Conservation (phyloP, 2,113 vertebrate genomes). For the Rhynchopsitta pachyrhyncha region DNA sequence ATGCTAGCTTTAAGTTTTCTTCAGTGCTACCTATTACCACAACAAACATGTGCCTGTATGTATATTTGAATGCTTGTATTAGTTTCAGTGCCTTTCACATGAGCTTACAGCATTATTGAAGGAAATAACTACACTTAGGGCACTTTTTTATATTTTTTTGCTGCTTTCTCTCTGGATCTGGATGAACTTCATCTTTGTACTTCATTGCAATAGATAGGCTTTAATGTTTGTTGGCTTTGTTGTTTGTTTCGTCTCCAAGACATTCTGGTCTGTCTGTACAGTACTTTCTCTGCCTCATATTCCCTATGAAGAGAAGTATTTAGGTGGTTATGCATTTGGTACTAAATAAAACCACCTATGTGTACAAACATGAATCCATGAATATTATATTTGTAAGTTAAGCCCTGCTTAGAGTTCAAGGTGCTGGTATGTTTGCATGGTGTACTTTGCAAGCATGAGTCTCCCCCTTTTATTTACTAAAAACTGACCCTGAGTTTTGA, state of each 20-base stretch:
- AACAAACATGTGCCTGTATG: not conserved
- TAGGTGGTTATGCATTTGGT: not conserved
- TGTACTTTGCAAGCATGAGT: not conserved
- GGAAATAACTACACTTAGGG: not conserved
- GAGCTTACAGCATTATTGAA: not conserved
- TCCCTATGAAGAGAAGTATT: not conserved
- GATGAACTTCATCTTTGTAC: not conserved
- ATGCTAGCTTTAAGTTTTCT: not conserved
- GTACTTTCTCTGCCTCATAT: not conserved
- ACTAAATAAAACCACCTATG: not conserved
- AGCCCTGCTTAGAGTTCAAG: not conserved
- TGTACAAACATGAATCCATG: rapidly evolving
- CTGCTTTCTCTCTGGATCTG: not conserved
- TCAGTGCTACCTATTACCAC: not conserved
- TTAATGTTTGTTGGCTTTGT: not conserved
- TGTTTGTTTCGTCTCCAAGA: not conserved
- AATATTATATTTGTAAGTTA: not conserved
- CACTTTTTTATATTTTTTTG: not conserved
- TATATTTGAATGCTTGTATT: not conserved
- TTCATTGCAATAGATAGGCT: not conserved
- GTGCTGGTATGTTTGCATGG: not conserved
- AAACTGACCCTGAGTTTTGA: not conserved
- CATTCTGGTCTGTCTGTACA: not conserved
- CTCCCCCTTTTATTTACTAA: not conserved
- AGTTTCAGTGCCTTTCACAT: not conserved